Conservation (phyloP, 2,888 invertebrate genomes). For the Platypus cylindrus region DNA sequence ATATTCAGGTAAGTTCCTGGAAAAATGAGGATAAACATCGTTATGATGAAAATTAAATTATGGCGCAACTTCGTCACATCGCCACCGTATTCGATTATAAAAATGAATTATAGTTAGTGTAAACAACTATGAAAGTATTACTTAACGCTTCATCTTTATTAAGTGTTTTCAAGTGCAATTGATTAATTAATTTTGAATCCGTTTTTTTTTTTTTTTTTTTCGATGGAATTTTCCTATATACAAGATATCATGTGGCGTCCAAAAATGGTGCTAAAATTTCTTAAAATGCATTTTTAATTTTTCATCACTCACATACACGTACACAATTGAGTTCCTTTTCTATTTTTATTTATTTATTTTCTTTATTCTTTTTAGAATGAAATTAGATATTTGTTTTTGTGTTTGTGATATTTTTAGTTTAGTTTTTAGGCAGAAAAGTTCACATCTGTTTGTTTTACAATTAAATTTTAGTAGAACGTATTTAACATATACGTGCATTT, state of each 20-base stretch:
- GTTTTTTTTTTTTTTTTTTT: neutral
- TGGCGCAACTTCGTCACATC: neutral
- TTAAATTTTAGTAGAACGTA: too few species aligned
- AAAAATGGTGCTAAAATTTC: too few species aligned
- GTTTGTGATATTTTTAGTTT: conserved; percentile 14
- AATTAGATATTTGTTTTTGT: too few species aligned
- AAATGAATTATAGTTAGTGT: too few species aligned
- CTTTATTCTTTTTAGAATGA: conserved; percentile 6
- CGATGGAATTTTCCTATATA: neutral
- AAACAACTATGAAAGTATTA: neutral
- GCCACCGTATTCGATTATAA: neutral
- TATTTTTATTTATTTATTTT: conserved; percentile 6
- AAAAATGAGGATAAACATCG: conserved; percentile 70
- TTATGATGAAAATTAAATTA: conserved; percentile 29
- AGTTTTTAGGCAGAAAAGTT: too few species aligned
- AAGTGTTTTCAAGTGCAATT: too few species aligned
- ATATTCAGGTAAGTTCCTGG: conserved; percentile 82
- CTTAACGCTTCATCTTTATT: neutral
- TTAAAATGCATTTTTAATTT: conserved; percentile 4
- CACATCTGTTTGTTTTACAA: too few species aligned
- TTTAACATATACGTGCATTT: too few species aligned
- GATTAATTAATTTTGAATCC: neutral
- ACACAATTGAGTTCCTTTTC: conserved; percentile 11
- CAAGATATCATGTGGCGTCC: too few species aligned
- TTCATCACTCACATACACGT: too few species aligned